Base-by-base conservation (phyloP, 2,888 invertebrate species). In the Dasysyrphus tricinctus region DNA sequence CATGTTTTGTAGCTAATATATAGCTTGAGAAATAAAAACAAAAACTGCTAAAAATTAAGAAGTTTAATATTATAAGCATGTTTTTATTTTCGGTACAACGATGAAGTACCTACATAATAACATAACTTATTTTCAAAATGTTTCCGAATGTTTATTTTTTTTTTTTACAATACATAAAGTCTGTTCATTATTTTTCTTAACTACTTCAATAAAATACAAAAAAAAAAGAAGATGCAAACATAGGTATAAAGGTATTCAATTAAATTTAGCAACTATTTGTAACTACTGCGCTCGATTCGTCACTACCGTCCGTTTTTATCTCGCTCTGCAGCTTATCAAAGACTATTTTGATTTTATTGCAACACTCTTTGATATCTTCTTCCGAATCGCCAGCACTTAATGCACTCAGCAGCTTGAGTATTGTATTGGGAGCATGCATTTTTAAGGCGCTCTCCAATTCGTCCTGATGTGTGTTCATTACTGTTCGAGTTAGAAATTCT, bases 401-500 rank as follows among this genome's bases (percentile, higher is more conserved):
- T 11, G 89, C 88, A 74, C 88, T 88, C 1, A 89, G 80, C 16
- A 90, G 63, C 67, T 88, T 88, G 6, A 81, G 67, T 69, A 89
- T 88, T 42, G 88, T 88, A 16, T 87, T 77, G 57, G 88, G 84
- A 8, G 88, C 74, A 34, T 89, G 88, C 59, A 80, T 76, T 51
- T 83, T 83, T 0, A 90, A 34, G 1, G 89, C 70, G 14, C 77
- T 73, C 54, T 88, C 84, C 19, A 90, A 85, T 39, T 89, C 88
- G 3, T 83, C 81, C 16, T 89, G 88, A 6, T 79, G 88, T 37
- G 90, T 89, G 74, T 89, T 89, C 74, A 89, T 88, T 37, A 89
- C 89, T 32, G 89, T 89, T 69, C 90, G 89, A 8, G 90, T 89
- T 11, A 90, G 70, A 74, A 88, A 89, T 61, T 90, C 90, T 7